phyloP scores from a whole-genome alignment of 1,140 invertebrate genomes.

The Arion vulgaris region DNA sequence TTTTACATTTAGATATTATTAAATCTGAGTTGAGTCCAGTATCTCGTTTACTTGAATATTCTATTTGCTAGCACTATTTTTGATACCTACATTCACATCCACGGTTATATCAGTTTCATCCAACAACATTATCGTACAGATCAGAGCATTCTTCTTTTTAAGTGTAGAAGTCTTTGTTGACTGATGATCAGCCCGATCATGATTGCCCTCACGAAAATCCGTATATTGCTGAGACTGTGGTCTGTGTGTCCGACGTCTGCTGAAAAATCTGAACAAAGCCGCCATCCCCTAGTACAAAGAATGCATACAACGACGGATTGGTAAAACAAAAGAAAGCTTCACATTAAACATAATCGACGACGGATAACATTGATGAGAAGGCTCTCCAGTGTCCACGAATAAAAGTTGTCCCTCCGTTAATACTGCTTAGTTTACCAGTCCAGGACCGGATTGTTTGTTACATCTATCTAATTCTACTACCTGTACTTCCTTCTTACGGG shows the following conservation, averaged over 20 bases:
- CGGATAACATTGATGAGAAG: too few species aligned
- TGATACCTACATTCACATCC: slow-evolving; percentile 65
- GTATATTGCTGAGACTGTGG: slow-evolving; percentile 44
- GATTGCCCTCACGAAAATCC: slow-evolving; percentile 1
- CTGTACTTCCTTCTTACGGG: neutral
- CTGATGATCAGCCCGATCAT: slow-evolving; percentile 30
- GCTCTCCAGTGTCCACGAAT: neutral
- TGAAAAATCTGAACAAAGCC: slow-evolving; percentile 66
- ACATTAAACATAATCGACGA: too few species aligned
- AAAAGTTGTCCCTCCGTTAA: neutral
- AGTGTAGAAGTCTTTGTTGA: slow-evolving; percentile 10
- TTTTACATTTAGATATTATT: too few species aligned
- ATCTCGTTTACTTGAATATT: too few species aligned
- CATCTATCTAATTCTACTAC: too few species aligned
- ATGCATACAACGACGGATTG: too few species aligned
- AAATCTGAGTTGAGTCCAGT: too few species aligned
- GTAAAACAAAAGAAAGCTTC: too few species aligned
- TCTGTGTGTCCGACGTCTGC: slow-evolving; percentile 63
- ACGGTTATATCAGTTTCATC: slow-evolving; percentile 68
- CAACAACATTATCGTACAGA: slow-evolving; percentile 66
- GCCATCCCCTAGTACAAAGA: slow-evolving; percentile 54
- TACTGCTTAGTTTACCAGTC: neutral
- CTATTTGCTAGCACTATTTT: too few species aligned
- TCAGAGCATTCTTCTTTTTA: slow-evolving; percentile 66
- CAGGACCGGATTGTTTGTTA: too few species aligned